Conservation (phyloP, 2,888 invertebrate species). For the Mythimna pallens region DNA sequence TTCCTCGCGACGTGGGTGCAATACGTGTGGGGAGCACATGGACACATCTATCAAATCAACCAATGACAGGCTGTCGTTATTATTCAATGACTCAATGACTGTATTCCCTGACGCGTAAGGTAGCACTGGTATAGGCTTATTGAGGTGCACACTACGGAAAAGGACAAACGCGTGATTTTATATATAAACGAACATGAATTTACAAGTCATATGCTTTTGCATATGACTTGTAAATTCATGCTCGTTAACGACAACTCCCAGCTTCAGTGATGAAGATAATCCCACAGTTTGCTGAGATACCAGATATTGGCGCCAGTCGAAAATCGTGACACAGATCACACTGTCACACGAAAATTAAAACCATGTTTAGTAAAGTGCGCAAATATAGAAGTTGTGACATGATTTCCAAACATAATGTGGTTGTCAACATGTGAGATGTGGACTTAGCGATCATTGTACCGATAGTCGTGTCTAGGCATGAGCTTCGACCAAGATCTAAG, state of each 20-base stretch:
- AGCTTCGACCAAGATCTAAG: too few species aligned
- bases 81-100: background rate
- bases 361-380: background rate
- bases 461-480: too few species aligned
- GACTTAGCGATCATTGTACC: too few species aligned
- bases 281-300: too few species aligned
- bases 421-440: too few species aligned
- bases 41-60: background rate
- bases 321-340: background rate
- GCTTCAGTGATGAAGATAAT: too few species aligned
- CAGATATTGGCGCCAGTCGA: too few species aligned
- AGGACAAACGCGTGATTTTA: too few species aligned
- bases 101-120: background rate
- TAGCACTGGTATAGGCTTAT: too few species aligned
- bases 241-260: background rate
- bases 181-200: background rate
- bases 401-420: conserved; percentile 12
- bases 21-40: conserved; percentile 17
- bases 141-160: too few species aligned
- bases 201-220: too few species aligned
- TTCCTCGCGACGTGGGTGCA: conserved; percentile 21
- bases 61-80: conserved; percentile 2
- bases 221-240: too few species aligned
- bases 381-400: conserved; percentile 4
- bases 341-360: background rate